Evolutionary conservation across 1,140 invertebrate species (phyloP), one percentile per base, ranked within the genome.

Genomic region (Pachypsylla venusta): DNA sequence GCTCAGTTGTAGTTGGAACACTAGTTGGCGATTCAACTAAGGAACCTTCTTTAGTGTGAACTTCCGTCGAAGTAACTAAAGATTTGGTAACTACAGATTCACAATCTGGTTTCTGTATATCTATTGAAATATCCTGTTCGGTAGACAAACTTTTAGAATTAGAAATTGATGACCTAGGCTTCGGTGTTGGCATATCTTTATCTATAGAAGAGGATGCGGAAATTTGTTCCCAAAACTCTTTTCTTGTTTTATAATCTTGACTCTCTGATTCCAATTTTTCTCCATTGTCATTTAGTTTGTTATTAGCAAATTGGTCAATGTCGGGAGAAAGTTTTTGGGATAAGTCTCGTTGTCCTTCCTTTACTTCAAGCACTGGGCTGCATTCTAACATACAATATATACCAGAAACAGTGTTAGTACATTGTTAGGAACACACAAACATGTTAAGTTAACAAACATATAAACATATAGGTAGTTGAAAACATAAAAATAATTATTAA

Each of bases 141-240:
- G 55, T 12, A 14, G 54, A 56, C n/a, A 25, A 42, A 14, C 27
- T 56, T 20, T 39, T 56, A 60, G 35, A 54, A 60, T 22, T 56
- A 14, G 54, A 35, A 56, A 60, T 60, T 35, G 59, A 60, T 40
- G 39, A 64, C 56, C 73, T 64, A 14, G 74, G 74, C 63, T 71
- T 74, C 10, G 73, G 74, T 39, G 71, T 64, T 20, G 74, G 73
- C 7, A 69, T 65, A 57, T 57, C 48, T 35, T 58, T 58, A 20
- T 57, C 53, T 40, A 35, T 26, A 42, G 56, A 57, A 25, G 30
- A 53, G 54, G 25, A 54, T 22, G 60, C 54, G 19, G 65, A 63
- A 20, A 70, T 64, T 61, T 70, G 70, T 65, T 76, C 75, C 75
- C 75, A 76, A 63, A 76, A 76, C 61, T 72, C 71, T 61, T 74